Base-by-base conservation (phyloP, 2,888 invertebrate species). In the Scaptomyza cyrtandrae region DNA sequence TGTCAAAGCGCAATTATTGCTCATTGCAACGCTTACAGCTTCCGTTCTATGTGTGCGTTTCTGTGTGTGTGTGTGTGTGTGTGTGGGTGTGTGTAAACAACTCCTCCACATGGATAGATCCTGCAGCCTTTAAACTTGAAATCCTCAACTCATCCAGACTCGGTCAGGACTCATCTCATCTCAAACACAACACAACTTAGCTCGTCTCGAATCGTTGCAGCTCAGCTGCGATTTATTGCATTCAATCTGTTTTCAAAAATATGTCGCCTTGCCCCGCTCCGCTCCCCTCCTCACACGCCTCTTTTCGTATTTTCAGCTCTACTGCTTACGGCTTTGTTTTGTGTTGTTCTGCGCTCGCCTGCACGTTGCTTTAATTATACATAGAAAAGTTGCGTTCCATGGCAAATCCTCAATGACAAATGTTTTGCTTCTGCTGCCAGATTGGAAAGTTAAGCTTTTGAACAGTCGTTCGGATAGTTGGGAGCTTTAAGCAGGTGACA, bases 1-100 rank as follows among this genome's bases (percentile, higher is more conserved):
- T 80, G 83, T 78, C 83, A 80, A 74, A 75, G 80, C 74, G 80
- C 71, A 80, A 78, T 83, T 83, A 82, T 82, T 71, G 76, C 71
- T 69, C 69, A 75, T 70, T 80, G 66, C 77, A 75, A 27, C 60
- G 64, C 61, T 68, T 48, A 45, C 66, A 48, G 56, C 50, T 66
- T 57, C 70, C 65, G 64, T 14, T 14, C 27, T 43, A 2, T 44
- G 19, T 44, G 24, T 44, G 43, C 19, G 24, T 24, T 3, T 24
- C 0, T 3, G 24, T 24, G 1, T 24, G 3, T 5, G 24, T 44
- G 24, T 44, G 44, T 44, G 44, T 44, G 33, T 45, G 14, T 16
- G 11, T 37, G 39, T 35, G 6, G 0, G n/a, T n/a, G n/a, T n/a
- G n/a, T n/a, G n/a, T n/a, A n/a, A n/a, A n/a, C n/a, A 3, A 19